Evolutionary conservation across 2,888 invertebrate genomes (phyloP).

Genomic region (Apodemia zela): DNA sequence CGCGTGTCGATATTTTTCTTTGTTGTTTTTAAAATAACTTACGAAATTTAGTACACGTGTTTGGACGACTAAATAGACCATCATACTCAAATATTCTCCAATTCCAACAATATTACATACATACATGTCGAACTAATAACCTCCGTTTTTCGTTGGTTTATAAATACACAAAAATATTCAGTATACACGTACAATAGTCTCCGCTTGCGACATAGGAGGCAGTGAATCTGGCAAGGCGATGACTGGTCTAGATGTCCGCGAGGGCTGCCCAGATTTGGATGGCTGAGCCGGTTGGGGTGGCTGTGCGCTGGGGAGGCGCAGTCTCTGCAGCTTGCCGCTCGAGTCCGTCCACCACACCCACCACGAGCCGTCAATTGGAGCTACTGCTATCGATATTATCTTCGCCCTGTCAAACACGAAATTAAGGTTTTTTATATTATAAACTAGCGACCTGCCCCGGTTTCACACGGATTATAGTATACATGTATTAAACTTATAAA

Average conservation of each 20-base stretch:
- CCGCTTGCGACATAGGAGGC: conserved; percentile 23
- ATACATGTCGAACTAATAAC: too few species aligned
- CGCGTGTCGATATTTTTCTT: too few species aligned
- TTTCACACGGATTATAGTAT: too few species aligned
- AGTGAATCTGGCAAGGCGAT: conserved; percentile 28
- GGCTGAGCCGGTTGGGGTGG: conserved; percentile 29
- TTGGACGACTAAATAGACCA: too few species aligned
- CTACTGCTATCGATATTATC: conserved; percentile 46
- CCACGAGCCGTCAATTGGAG: conserved; percentile 47
- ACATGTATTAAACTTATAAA: too few species aligned
- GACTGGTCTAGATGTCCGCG: conserved; percentile 25
- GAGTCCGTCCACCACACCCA: conserved; percentile 60
- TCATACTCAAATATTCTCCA: too few species aligned
- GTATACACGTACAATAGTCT: conserved; percentile 27
- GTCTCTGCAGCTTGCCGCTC: conserved; percentile 42
- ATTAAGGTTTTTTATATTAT: too few species aligned
- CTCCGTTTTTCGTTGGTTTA: too few species aligned
- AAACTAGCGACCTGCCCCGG: too few species aligned
- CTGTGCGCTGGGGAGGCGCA: conserved; percentile 34
- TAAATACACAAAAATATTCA: neutral
- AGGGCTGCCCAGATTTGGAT: conserved; percentile 25
- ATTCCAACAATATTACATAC: too few species aligned
- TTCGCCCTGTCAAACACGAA: conserved; percentile 34
- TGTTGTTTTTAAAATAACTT: too few species aligned
- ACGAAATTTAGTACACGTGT: too few species aligned